phyloP scores from a whole-genome alignment of 2,797 vertebrate genomes.

The Hozukius guyotensis region DNA sequence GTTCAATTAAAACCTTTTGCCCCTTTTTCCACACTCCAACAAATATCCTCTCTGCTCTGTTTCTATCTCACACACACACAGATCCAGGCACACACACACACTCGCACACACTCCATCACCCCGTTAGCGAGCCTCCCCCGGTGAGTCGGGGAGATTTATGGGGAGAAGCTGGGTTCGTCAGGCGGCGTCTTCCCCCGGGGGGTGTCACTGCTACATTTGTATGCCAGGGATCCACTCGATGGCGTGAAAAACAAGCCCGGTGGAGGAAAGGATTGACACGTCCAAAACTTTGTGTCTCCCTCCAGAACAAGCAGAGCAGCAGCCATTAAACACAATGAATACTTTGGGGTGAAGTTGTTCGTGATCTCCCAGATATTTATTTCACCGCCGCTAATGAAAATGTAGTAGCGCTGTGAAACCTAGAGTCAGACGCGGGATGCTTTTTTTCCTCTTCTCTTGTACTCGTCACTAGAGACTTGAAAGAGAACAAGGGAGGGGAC shows the following conservation, averaged over 20 bases:
- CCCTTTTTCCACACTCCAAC: slow-evolving; percentile 36
- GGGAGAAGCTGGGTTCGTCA: slow-evolving; percentile 74
- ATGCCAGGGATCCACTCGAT: slow-evolving; percentile 70
- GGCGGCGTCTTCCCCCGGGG: slow-evolving; percentile 57
- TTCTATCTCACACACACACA: slow-evolving; percentile 18
- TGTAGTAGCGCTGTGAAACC: slow-evolving; percentile 38
- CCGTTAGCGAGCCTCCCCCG: slow-evolving; percentile 58
- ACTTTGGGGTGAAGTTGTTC: slow-evolving; percentile 51
- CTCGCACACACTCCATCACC: slow-evolving; percentile 46
- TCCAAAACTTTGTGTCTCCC: slow-evolving; percentile 60
- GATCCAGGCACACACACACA: not conserved
- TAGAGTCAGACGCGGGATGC: not conserved
- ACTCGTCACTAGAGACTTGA: slow-evolving; percentile 37
- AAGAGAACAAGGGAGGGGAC: slow-evolving; percentile 43
- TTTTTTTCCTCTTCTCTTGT: slow-evolving; percentile 28
- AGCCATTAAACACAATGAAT: slow-evolving; percentile 63
- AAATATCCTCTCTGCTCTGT: slow-evolving; percentile 39
- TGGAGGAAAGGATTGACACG: slow-evolving; percentile 57
- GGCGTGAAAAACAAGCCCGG: slow-evolving; percentile 65
- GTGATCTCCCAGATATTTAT: slow-evolving; percentile 62
- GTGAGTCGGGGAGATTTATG: slow-evolving; percentile 82
- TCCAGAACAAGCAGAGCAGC: slow-evolving; percentile 46
- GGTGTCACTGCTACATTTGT: slow-evolving; percentile 76
- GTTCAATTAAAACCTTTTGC: slow-evolving; percentile 71
- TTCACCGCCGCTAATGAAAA: slow-evolving; percentile 62